These are phyloP conservation scores for Papilio dardanus DNA, from an alignment of 1,140 invertebrate genomes.

Conservation along the genomic window DNA sequence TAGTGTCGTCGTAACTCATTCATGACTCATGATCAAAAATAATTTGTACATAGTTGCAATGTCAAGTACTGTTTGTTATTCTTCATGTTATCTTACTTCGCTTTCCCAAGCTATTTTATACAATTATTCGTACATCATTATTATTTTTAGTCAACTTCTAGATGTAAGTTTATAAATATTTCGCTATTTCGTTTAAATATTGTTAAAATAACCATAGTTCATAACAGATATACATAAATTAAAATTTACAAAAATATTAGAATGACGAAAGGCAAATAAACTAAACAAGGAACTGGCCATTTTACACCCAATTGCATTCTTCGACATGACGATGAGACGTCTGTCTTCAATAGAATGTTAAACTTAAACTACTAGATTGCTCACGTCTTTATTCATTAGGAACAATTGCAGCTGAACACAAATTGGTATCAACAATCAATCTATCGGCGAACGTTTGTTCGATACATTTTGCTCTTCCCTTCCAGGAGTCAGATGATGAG, in stretches of 20 bases:
- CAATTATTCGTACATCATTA: background rate
- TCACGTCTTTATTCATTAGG: constrained; percentile 10
- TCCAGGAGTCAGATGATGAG: constrained; percentile 92
- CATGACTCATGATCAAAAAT: constrained; percentile 7
- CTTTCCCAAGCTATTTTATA: background rate
- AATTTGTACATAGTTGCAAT: background rate
- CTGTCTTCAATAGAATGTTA: constrained; percentile 8
- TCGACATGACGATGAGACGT: background rate
- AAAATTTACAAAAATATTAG: background rate
- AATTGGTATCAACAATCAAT: constrained; percentile 22
- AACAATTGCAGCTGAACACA: constrained; percentile 5
- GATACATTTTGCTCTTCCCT: constrained; percentile 37
- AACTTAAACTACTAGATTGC: constrained; percentile 10
- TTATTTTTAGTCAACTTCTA: background rate
- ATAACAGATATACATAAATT: no score
- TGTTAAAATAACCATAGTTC: no score
- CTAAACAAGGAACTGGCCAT: background rate
- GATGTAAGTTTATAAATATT: no score
- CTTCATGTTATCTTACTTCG: background rate
- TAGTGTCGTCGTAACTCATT: background rate
- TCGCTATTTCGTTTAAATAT: no score
- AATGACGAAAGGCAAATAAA: background rate
- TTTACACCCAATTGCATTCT: background rate
- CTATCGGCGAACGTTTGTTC: background rate
- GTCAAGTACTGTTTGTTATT: background rate